phyloP scores from a whole-genome alignment of 2,797 vertebrate genomes.

The Taeniopygia guttata region DNA sequence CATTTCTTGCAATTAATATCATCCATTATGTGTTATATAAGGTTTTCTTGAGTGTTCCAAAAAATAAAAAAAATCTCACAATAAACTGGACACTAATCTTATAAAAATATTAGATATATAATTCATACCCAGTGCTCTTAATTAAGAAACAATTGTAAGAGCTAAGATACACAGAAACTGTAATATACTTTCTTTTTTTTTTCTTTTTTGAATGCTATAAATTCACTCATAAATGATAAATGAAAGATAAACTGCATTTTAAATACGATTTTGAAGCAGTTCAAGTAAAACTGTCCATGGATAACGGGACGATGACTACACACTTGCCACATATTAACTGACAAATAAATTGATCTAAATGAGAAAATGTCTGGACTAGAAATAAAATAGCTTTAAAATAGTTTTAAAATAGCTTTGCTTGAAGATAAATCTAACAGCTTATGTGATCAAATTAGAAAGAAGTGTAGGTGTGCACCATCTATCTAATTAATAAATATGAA shows the following conservation, averaged over 20 bases:
- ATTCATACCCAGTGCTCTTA: neutral
- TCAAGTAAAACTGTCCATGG: neutral
- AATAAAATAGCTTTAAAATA: neutral
- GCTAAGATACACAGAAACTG: neutral
- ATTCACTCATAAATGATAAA: neutral
- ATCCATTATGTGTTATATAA: neutral
- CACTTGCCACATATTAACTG: neutral
- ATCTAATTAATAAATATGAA: neutral
- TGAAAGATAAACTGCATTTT: neutral
- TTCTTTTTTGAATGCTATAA: neutral
- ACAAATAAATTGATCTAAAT: neutral
- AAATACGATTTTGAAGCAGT: neutral
- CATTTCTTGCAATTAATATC: neutral
- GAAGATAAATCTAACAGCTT: neutral
- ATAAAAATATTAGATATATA: neutral
- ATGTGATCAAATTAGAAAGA: neutral
- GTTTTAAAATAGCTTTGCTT: neutral
- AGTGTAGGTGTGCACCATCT: neutral
- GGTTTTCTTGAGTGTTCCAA: neutral
- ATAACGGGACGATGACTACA: neutral
- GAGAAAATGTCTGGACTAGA: neutral
- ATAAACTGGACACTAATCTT: neutral
- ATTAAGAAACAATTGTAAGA: neutral
- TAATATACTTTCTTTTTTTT: neutral
- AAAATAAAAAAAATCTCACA: neutral